Evolutionary conservation across 2,113 vertebrate genomes (phyloP).

Genomic region (Galemys pyrenaicus): DNA sequence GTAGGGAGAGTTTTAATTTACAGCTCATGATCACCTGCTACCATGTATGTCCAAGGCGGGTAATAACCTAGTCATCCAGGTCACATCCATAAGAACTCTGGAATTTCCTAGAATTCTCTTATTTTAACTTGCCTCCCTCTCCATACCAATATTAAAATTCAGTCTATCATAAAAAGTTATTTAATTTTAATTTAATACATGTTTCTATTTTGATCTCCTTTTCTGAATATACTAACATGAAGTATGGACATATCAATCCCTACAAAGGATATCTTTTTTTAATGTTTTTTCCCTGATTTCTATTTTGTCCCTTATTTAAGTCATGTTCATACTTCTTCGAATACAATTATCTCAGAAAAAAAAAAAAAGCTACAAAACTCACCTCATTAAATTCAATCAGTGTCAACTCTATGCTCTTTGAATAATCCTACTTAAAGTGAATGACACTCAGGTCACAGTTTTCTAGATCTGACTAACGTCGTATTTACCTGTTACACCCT

Average conservation of each 20-base stretch:
- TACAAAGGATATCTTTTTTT: not conserved
- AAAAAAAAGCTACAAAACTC: not conserved
- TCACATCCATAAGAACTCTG: not conserved
- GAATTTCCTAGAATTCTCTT: not conserved
- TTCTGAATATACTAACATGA: not conserved
- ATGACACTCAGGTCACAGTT: not conserved
- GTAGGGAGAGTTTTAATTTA: not conserved
- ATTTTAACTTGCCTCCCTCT: not conserved
- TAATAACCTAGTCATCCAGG: not conserved
- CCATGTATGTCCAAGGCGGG: not conserved
- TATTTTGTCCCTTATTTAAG: not conserved
- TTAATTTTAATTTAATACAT: not conserved
- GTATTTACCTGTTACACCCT: not conserved
- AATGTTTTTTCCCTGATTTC: not conserved
- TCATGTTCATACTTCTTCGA: not conserved
- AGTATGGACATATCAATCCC: not conserved
- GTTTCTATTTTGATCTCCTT: not conserved
- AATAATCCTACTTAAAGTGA: not conserved
- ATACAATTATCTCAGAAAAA: not conserved
- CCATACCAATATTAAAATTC: not conserved
- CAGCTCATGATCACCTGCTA: not conserved
- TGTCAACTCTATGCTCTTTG: not conserved
- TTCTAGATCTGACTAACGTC: not conserved
- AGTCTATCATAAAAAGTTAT: not conserved
- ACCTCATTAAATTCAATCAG: not conserved